Evolutionary conservation across 2,797 vertebrate species (phyloP), one percentile per base, ranked within the genome.

Genomic region (Pygocentrus nattereri): DNA sequence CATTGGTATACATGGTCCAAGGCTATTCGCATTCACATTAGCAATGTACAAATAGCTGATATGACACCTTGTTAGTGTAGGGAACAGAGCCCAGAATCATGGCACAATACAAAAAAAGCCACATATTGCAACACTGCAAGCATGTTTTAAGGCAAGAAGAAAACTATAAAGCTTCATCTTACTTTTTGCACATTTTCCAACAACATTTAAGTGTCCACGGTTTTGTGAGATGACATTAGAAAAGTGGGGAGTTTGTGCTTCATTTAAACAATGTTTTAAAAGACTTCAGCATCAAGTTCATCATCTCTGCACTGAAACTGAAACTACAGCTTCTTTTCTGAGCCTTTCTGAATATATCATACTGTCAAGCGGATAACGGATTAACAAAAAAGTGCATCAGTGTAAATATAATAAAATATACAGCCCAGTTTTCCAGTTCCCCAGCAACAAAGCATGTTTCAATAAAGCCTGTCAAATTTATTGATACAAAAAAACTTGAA

Each of bases 111-210:
- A 58, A 70, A 77, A 58, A 31, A 69, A 47, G 34, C 62, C 67
- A 79, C 38, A 82, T 6, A 67, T 4, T 59, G 41, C 30, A 58
- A 76, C 62, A 83, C 12, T 59, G 50, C 49, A 77, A 62, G 72
- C 70, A 58, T 30, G 74, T 76, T 41, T 79, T 61, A 82, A 82
- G 78, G 34, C 71, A 77, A 78, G 41, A 71, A 77, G 25, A 54
- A 59, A n/a, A 65, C 52, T 47, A 54, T 54, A 76, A 68, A 69
- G 49, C 44, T 30, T 19, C 16, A 74, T 58, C 38, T 21, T 54
- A 78, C 19, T 75, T 19, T 61, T 71, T 68, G 38, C 27, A 64
- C 52, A 79, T 64, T 50, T 69, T 23, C 30, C 2, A n/a, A 34
- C 18, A 68, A 31, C 5, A 72, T 54, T 30, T 8, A 0, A 59